Percentiles rank a stretch among this genome's conserved stretches.
Conservation (phyloP, 1,140 invertebrate species). For the Olivierus martensii region DNA sequence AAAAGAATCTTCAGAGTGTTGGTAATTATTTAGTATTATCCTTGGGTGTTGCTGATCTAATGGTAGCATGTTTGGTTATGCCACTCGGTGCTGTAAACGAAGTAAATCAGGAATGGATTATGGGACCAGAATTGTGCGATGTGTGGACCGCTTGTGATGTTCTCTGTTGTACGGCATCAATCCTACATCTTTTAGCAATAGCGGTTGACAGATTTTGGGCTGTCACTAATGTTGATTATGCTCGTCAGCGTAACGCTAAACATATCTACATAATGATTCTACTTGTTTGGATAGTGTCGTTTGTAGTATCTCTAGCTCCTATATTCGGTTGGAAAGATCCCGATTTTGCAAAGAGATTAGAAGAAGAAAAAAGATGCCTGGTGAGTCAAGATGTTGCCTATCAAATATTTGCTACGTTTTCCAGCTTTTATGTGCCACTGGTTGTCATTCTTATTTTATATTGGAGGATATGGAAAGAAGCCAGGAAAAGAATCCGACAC, state of each 20-base stretch:
- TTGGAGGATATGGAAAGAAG: constrained; percentile 86
- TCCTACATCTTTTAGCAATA: constrained; percentile 83
- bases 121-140: constrained; percentile 75
- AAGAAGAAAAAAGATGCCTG: constrained; percentile 62
- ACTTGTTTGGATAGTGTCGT: constrained; percentile 68
- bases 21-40: constrained; percentile 78
- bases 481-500: constrained; percentile 57
- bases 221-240: constrained; percentile 89
- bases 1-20: constrained; percentile 70
- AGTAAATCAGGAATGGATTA: constrained; percentile 57
- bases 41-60: constrained; percentile 67
- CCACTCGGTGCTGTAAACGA: constrained; percentile 69
- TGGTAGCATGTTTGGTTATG: constrained; percentile 74
- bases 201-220: constrained; percentile 95
- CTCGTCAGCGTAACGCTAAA: constrained; percentile 62
- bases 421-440: constrained; percentile 91
- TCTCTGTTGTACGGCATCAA: constrained; percentile 83
- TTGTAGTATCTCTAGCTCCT: constrained; percentile 75
- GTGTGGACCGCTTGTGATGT: constrained; percentile 89
- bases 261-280: constrained; percentile 82
- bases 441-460: constrained; percentile 83
- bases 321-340: constrained; percentile 75
- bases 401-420: constrained; percentile 63
- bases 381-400: constrained; percentile 86
- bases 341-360: constrained; percentile 63